Base-by-base conservation (phyloP, 2,888 invertebrate species). In the Pegoplata infirma region DNA sequence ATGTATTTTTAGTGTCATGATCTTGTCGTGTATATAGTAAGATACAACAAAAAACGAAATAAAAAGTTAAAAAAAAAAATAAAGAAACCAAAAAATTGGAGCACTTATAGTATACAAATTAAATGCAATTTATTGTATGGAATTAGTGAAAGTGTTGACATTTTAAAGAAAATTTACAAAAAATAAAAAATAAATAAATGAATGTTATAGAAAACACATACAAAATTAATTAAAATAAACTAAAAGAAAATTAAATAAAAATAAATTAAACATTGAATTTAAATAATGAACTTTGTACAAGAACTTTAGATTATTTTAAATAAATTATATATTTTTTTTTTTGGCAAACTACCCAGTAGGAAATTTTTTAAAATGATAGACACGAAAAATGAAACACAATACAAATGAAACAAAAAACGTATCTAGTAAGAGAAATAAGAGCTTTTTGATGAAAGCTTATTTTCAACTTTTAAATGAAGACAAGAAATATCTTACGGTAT, bases 21-120 rank as follows among this genome's bases (percentile, higher is more conserved):
- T 80, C 76, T 76, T 80, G 71, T 68, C 46, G 49, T 59, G 68
- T 25, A 47, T 53, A 25, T 16, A 40, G 12, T 55, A 2, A 16
- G 19, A 3, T 40, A 40, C 36, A n/a, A 40, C 17, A 16, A 55
- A 28, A n/a, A n/a, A n/a, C n/a, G n/a, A n/a, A 59, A 44, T 21
- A 46, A 21, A 61, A n/a, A 49, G 17, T n/a, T 4, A 1, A 49
- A 36, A 40, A 66, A 6, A 19, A 28, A 12, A 1, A 3, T 46
- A 16, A 21, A 58, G 32, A 21, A 55, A 32, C 8, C n/a, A 0
- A 10, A 4, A 81, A 85, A 84, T 82, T 85, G 85, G 85, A 83
- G 83, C 85, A 86, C 84, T 80, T n/a, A 83, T 85, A 80, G 81
- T 80, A 84, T 21, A 81, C 68, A 80, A 80, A 84, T 71, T 58